Evolutionary conservation across 2,888 invertebrate genomes (phyloP), one percentile per base, ranked within the genome.

Genomic region (Cryptocheilus praepositus): DNA sequence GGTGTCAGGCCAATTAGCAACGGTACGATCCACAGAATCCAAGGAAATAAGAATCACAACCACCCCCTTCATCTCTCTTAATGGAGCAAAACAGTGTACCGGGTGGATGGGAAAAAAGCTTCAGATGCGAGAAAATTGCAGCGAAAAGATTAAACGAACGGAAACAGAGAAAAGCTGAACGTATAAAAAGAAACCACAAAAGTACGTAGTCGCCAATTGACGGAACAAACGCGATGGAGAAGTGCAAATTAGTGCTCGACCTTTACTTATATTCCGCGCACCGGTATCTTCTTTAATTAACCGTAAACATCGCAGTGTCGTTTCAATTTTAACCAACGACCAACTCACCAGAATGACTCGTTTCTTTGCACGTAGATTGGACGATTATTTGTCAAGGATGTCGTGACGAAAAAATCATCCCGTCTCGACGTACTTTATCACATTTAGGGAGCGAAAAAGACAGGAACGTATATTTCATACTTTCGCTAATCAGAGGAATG

Each of bases 241-340:
- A 61, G 51, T 56, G 61, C 66, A 61, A 57, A 67, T 67, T 67
- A 57, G 45, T 45, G 36, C 57, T 61, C 51, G 57, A 61, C 54
- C 66, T 56, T 36, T 25, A 25, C 55, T 22, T 28, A n/a, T 28
- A 49, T 19, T 21, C 43, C 28, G 15, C 46, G 44, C 43, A 57
- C 52, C 45, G 36, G 13, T 46, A 67, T 53, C 64, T 62, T 22
- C 61, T 51, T 63, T 67, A 67, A 62, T 63, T 61, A 52, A 51
- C 54, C 63, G 63, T 67, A 63, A 63, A 59, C 58, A 56, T 21
- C 36, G 28, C 25, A 16, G 63, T 54, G 53, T 53, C 58, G 28
- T 54, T 59, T 52, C 52, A 58, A 53, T 58, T 53, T 59, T 43
- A 28, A 8, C 54, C 22, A 52, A 59, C 36, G 28, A 56, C 22